These are phyloP conservation scores for Drosophila yakuba DNA, from an alignment of 1,140 invertebrate species.

Conservation along the genomic window DNA sequence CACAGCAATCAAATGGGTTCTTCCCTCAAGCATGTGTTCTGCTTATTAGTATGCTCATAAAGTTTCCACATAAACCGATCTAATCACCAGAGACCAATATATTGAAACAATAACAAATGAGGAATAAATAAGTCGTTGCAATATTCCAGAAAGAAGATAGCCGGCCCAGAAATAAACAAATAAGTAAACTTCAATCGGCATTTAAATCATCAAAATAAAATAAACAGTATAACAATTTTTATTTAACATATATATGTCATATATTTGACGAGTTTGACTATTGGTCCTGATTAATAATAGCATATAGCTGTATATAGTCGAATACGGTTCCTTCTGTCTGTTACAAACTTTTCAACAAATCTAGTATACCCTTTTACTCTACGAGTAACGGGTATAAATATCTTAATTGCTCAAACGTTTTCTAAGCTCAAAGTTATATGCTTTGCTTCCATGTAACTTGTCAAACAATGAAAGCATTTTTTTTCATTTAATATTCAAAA, in stretches of 20 bases:
- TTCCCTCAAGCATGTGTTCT: neutral
- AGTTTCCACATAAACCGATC: constrained; percentile 16
- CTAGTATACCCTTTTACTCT: no score
- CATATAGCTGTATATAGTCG: no score
- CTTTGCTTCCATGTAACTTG: constrained; percentile 5
- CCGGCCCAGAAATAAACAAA: constrained; percentile 5
- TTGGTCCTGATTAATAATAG: no score
- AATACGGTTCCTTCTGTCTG: no score
- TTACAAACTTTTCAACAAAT: no score
- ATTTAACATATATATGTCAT: no score
- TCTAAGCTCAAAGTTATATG: constrained; percentile 12
- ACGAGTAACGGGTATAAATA: no score
- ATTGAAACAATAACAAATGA: constrained; percentile 22
- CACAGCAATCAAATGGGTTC: constrained; percentile 5
- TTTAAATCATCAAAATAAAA: constrained; percentile 8
- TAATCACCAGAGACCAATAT: constrained; percentile 41
- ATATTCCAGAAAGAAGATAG: constrained; percentile 9
- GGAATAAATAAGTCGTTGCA: constrained; percentile 16
- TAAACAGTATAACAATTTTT: neutral
- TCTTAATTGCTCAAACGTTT: no score
- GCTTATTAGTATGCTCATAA: constrained; percentile 32
- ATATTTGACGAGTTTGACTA: no score
- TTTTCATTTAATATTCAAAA: constrained; percentile 1
- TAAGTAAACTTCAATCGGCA: constrained; percentile 12
- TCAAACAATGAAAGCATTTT: constrained; percentile 21